phyloP scores from a whole-genome alignment of 1,140 invertebrate species.

The Eumaeus atala region DNA sequence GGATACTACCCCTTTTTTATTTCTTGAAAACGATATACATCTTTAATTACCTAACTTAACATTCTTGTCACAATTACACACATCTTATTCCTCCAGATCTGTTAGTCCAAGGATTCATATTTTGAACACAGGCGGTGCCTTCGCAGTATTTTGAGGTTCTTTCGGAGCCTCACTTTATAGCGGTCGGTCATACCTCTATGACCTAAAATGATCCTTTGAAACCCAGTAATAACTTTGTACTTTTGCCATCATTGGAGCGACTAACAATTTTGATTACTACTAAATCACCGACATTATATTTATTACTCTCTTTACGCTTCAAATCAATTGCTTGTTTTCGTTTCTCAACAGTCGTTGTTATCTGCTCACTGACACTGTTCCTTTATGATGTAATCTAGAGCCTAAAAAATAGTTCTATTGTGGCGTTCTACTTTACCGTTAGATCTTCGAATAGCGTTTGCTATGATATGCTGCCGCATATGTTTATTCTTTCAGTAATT shows the following conservation, averaged over 20 bases:
- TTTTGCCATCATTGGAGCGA: background rate
- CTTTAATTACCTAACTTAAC: background rate
- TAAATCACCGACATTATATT: slow-evolving; percentile 11
- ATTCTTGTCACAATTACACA: background rate
- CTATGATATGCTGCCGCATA: slow-evolving; percentile 22
- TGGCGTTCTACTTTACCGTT: slow-evolving; percentile 27
- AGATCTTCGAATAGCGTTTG: slow-evolving; percentile 17
- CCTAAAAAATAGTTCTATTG: slow-evolving; percentile 25
- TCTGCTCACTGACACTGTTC: background rate
- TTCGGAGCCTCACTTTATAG: slow-evolving; percentile 6
- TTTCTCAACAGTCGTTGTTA: background rate
- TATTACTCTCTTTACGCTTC: slow-evolving; percentile 9
- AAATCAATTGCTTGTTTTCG: background rate
- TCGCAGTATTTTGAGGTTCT: background rate
- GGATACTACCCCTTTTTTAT: too few relatives aligned
- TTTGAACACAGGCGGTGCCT: background rate
- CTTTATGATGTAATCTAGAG: slow-evolving; percentile 7
- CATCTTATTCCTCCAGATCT: background rate
- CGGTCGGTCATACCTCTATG: slow-evolving; percentile 2
- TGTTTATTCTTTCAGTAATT: slow-evolving; percentile 22
- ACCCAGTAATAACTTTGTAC: slow-evolving; percentile 11
- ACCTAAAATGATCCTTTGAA: slow-evolving; percentile 16
- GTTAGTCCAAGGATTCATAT: background rate
- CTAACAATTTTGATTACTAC: slow-evolving; percentile 13
- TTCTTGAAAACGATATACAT: too few relatives aligned